phyloP scores from a whole-genome alignment of 2,113 vertebrate species.

The Microcebus griseorufus region DNA sequence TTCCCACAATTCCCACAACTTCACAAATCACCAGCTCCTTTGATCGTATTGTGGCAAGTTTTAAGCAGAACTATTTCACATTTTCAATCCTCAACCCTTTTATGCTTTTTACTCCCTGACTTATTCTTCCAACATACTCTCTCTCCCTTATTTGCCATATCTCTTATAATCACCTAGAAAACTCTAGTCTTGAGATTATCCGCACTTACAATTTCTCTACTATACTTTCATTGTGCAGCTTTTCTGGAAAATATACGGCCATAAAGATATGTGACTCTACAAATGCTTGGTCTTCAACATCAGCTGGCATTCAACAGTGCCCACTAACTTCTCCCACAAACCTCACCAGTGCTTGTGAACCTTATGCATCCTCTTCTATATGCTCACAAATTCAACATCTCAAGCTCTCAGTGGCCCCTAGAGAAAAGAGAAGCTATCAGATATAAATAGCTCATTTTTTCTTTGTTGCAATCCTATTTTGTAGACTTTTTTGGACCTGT shows the following conservation, averaged over 20 bases:
- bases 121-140: not conserved
- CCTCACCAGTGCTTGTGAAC: not conserved
- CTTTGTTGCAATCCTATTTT: not conserved
- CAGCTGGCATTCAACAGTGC: not conserved
- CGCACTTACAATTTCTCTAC: not conserved
- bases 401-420: not conserved
- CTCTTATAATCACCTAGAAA: not conserved
- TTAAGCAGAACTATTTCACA: not conserved
- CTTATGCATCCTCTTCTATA: not conserved
- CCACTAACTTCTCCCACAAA: not conserved
- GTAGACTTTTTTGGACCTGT: not conserved
- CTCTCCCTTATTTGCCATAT: not conserved
- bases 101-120: not conserved
- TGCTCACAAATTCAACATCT: not conserved
- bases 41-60: not conserved
- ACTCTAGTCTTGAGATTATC: not conserved
- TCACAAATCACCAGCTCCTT: not conserved
- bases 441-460: not conserved
- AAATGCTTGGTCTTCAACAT: not conserved
- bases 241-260: not conserved
- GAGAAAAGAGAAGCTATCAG: not conserved
- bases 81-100: not conserved
- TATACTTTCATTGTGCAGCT: not conserved
- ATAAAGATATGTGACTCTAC: not conserved
- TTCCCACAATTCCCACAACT: no score